Evolutionary conservation across 2,888 invertebrate genomes (phyloP).

Genomic region (Eristalis arbustorum): DNA sequence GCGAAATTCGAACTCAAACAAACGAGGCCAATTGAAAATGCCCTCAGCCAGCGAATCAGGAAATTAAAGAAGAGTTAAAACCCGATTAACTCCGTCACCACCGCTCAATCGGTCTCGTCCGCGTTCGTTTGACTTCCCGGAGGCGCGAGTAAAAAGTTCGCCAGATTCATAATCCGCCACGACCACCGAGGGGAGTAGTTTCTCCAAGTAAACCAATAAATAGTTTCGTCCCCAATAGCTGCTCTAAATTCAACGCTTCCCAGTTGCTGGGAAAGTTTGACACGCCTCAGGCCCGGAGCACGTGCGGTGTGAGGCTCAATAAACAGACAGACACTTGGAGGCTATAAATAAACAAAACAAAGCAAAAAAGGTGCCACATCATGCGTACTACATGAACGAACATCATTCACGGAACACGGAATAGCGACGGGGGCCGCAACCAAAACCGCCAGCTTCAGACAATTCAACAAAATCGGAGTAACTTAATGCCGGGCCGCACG

Average conservation of each 20-base stretch:
- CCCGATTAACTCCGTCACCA: not conserved
- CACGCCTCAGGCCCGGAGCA: not conserved
- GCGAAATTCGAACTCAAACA: not conserved
- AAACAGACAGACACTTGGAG: constrained; percentile 1
- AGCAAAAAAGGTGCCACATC: not conserved
- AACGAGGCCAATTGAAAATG: not conserved
- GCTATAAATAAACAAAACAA: constrained; percentile 10
- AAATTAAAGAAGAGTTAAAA: not conserved
- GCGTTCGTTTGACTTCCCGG: not conserved
- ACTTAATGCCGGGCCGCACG: not conserved
- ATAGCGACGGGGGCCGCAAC: not conserved
- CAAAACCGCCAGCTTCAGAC: constrained; percentile 3
- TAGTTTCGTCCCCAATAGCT: not conserved
- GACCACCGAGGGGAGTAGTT: not conserved
- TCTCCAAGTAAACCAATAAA: not conserved
- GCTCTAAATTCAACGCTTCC: not conserved
- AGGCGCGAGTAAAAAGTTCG: not conserved
- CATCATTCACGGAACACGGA: not conserved
- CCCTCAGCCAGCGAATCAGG: not conserved
- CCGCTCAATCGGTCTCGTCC: not conserved
- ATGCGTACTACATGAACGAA: constrained; percentile 6
- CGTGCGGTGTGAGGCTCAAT: not conserved
- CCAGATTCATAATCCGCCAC: not conserved
- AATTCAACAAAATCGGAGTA: constrained; percentile 23
- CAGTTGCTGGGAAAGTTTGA: not conserved